phyloP scores from a whole-genome alignment of 2,797 vertebrate species.

The Acrocephalus scirpaceus region DNA sequence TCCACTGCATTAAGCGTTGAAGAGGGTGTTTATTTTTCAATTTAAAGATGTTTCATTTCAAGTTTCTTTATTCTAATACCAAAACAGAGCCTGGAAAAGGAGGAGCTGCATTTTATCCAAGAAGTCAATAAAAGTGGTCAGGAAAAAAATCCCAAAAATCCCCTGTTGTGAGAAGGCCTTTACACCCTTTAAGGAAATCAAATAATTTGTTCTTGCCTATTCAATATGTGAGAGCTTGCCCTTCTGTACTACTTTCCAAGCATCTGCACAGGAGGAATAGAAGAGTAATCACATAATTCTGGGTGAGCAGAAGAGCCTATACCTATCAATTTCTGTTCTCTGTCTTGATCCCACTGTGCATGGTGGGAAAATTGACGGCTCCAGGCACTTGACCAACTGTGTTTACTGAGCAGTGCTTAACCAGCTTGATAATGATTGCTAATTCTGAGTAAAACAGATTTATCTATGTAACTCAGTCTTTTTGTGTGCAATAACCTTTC shows the following conservation, averaged over 20 bases:
- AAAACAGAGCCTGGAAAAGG: neutral
- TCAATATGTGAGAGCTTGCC: neutral
- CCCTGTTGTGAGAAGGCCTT: neutral
- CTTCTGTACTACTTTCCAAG: neutral
- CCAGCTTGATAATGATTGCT: neutral
- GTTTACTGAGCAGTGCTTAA: neutral
- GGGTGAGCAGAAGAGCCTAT: neutral
- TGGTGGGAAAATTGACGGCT: neutral
- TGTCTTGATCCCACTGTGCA: neutral
- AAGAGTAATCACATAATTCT: neutral
- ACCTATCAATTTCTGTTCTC: neutral
- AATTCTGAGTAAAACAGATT: conserved; percentile 9
- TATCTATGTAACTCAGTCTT: neutral
- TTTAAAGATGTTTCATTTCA: neutral
- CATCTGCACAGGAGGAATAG: neutral
- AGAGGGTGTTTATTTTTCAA: neutral
- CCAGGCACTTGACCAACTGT: neutral
- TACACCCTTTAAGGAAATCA: neutral
- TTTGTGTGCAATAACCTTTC: conserved; percentile 28
- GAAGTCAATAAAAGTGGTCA: neutral
- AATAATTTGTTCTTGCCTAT: neutral
- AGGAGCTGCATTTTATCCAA: neutral
- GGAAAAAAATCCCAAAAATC: neutral
- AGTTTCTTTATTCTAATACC: neutral
- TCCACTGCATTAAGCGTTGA: neutral